Percentiles rank a stretch among this genome's conserved stretches.
Conservation (phyloP, 1,140 invertebrate species). For the Drosophila miranda region DNA sequence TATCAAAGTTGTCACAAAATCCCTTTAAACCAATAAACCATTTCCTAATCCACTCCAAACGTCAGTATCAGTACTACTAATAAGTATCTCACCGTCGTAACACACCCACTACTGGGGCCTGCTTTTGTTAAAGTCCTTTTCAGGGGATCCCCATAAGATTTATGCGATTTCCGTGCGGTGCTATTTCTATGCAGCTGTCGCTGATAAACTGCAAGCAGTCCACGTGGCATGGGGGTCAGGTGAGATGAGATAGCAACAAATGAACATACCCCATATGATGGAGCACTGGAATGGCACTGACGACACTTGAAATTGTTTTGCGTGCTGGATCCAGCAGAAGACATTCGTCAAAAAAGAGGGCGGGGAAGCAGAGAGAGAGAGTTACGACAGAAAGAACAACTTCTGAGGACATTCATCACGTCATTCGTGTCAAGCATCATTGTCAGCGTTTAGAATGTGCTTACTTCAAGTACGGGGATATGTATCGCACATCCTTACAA, state of each 20-base stretch:
- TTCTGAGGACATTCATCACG: conserved; percentile 73
- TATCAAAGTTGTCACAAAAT: no score
- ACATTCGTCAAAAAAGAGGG: conserved; percentile 69
- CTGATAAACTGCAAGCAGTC: conserved; percentile 65
- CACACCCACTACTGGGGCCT: neutral
- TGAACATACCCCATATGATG: conserved; percentile 68
- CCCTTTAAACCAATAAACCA: no score
- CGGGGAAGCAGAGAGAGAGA: no score
- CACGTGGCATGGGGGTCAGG: conserved; percentile 7
- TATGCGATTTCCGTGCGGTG: conserved; percentile 33
- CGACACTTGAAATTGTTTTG: conserved; percentile 76
- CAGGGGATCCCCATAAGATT: conserved; percentile 29
- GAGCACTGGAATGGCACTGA: conserved; percentile 56
- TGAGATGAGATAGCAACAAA: conserved; percentile 45
- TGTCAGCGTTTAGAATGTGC: conserved; percentile 66
- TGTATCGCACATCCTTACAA: conserved; percentile 1
- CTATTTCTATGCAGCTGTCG: conserved; percentile 45
- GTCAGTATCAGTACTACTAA: no score
- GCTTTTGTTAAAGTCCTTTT: neutral
- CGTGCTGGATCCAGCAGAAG: conserved; percentile 34
- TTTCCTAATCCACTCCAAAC: no score
- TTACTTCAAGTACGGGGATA: conserved; percentile 49
- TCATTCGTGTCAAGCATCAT: conserved; percentile 69
- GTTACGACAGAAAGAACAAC: conserved; percentile 10
- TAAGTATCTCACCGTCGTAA: no score